Percentiles rank a stretch among this genome's conserved stretches.
These are phyloP conservation scores for Trypoxylus dichotomus DNA, from an alignment of 1,140 invertebrate genomes.

Conservation along the genomic window DNA sequence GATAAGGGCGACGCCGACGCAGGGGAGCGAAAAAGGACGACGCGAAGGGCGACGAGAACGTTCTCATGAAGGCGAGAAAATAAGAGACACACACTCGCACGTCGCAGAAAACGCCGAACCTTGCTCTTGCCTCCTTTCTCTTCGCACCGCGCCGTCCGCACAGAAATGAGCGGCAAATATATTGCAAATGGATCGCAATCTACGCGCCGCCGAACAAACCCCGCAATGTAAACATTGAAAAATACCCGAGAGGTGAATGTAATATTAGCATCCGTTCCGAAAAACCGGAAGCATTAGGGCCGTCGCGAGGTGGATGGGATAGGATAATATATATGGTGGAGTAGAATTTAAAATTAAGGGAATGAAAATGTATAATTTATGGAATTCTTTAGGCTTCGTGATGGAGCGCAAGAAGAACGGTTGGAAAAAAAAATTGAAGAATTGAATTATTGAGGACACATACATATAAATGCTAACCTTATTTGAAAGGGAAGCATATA, in stretches of 20 bases:
- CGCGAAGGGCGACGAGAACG: neutral
- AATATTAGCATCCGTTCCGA: slow-evolving; percentile 36
- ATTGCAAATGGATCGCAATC: slow-evolving; percentile 47
- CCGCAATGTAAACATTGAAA: slow-evolving; percentile 47
- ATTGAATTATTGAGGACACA: too few species aligned
- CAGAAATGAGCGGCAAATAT: slow-evolving; percentile 42
- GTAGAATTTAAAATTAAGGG: neutral
- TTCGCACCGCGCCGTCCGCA: neutral
- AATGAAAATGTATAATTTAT: neutral
- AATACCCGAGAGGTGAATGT: slow-evolving; percentile 46
- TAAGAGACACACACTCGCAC: neutral
- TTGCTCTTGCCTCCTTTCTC: neutral
- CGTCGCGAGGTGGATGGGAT: neutral
- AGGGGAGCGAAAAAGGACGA: neutral
- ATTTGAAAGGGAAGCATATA: too few species aligned
- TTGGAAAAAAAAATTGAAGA: too few species aligned
- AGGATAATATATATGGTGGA: slow-evolving; percentile 10
- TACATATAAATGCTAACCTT: too few species aligned
- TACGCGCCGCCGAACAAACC: slow-evolving; percentile 43
- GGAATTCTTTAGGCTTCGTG: neutral
- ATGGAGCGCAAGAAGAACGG: too few species aligned
- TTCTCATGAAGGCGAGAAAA: neutral
- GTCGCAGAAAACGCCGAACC: neutral
- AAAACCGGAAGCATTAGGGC: neutral
- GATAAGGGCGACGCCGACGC: slow-evolving; percentile 5